Conservation (phyloP, 1,140 invertebrate species). For the Phocides pigmalion region DNA sequence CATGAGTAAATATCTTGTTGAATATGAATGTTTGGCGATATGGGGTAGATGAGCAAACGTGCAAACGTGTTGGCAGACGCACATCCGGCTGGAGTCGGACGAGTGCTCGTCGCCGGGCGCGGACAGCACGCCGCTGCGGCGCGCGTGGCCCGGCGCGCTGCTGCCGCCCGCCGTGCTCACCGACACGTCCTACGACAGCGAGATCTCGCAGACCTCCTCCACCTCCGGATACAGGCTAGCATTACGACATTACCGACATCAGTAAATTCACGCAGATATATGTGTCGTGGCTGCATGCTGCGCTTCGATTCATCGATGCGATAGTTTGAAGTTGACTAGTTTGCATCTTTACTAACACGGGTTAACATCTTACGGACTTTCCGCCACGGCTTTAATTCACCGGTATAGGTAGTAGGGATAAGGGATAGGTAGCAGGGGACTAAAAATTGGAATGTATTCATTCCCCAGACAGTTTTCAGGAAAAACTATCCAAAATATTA, state of each 20-base stretch:
- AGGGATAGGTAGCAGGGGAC: too few relatives aligned
- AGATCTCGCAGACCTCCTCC: slow-evolving; percentile 90
- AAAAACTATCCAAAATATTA: too few relatives aligned
- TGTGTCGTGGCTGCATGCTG: slow-evolving; percentile 59
- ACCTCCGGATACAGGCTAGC: slow-evolving; percentile 91
- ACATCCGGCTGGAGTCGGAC: slow-evolving; percentile 74
- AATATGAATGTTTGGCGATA: too few relatives aligned
- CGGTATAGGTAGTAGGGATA: too few relatives aligned
- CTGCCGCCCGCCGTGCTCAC: slow-evolving; percentile 62
- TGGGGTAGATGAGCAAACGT: too few relatives aligned
- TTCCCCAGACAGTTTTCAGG: too few relatives aligned
- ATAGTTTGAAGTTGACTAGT: too few relatives aligned
- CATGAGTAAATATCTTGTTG: too few relatives aligned
- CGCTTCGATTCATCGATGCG: background rate
- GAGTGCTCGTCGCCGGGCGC: slow-evolving; percentile 71
- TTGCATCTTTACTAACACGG: too few relatives aligned
- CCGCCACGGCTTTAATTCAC: too few relatives aligned
- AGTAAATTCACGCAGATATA: slow-evolving; percentile 86
- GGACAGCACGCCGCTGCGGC: slow-evolving; percentile 57
- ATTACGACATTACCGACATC: slow-evolving; percentile 50
- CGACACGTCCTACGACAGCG: slow-evolving; percentile 91
- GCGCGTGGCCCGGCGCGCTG: slow-evolving; percentile 56
- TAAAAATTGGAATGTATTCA: too few relatives aligned
- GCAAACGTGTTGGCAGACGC: background rate
- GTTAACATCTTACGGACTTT: too few relatives aligned